Evolutionary conservation across 2,113 vertebrate genomes (phyloP).

Genomic region (Mustelus asterias): DNA sequence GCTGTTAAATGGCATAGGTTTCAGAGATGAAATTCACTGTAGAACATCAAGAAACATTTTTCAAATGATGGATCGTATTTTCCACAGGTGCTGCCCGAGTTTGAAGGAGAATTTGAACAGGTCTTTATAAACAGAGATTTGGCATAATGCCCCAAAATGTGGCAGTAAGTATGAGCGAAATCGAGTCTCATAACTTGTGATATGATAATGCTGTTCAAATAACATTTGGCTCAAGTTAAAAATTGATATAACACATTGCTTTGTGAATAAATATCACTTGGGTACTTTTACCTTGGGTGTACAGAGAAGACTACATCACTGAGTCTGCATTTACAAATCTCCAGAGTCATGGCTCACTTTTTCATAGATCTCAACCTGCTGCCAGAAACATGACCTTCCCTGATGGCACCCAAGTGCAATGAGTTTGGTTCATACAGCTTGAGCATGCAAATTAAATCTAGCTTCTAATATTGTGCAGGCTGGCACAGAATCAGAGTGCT

Average conservation of each 20-base stretch:
- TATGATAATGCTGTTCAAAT: background rate
- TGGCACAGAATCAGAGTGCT: background rate
- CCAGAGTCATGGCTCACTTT: background rate
- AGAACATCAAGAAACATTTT: background rate
- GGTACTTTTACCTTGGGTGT: background rate
- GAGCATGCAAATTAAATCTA: background rate
- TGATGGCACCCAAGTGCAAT: background rate
- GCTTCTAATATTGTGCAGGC: background rate
- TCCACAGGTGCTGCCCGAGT: background rate
- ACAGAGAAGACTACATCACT: background rate
- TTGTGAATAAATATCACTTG: background rate
- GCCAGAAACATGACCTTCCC: background rate
- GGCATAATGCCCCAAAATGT: background rate
- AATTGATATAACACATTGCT: background rate
- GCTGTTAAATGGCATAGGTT: too few species aligned
- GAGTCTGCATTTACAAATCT: background rate
- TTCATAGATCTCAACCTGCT: background rate
- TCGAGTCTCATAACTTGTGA: background rate
- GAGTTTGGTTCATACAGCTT: background rate
- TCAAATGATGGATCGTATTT: background rate
- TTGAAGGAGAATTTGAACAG: background rate
- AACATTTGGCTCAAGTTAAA: background rate
- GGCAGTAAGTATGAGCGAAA: background rate
- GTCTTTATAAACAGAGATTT: background rate
- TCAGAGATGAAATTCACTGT: background rate